A percentile compares a stretch with the other conserved stretches of the same genome.
Conservation (phyloP, 2,888 invertebrate species). For the Ectobius pallidus region DNA sequence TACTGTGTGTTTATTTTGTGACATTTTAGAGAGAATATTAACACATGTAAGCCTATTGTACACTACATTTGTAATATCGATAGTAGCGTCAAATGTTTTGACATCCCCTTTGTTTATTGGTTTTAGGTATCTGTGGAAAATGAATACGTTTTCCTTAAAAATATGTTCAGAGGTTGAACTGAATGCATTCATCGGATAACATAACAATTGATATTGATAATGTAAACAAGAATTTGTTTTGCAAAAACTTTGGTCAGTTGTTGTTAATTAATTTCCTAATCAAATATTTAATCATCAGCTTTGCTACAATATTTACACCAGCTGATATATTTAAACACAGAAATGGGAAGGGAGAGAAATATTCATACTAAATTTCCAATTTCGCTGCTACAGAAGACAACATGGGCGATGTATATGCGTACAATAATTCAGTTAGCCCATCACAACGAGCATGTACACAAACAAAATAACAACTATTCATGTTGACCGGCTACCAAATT, state of each 20-base stretch:
- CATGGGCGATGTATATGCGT: background rate
- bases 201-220: conserved; percentile 7
- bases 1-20: no score
- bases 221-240: background rate
- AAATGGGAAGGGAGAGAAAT: background rate
- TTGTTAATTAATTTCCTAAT: conserved; percentile 23
- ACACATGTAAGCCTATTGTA: no score
- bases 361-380: conserved; percentile 13
- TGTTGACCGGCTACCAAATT: conserved; percentile 28
- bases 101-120: background rate
- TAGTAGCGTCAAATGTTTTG: no score
- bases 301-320: background rate
- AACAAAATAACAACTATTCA: conserved; percentile 31
- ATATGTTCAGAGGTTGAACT: background rate
- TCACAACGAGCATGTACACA: conserved; percentile 7
- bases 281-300: conserved; percentile 21
- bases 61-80: no score
- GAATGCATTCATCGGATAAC: background rate
- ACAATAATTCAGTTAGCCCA: conserved; percentile 20
- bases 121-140: conserved; percentile 6
- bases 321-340: conserved; percentile 4
- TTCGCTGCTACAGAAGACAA: background rate
- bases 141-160: background rate
- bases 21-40: no score
- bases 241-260: background rate